phyloP scores from a whole-genome alignment of 2,888 invertebrate species.

The Acanthacorydalis orientalis region DNA sequence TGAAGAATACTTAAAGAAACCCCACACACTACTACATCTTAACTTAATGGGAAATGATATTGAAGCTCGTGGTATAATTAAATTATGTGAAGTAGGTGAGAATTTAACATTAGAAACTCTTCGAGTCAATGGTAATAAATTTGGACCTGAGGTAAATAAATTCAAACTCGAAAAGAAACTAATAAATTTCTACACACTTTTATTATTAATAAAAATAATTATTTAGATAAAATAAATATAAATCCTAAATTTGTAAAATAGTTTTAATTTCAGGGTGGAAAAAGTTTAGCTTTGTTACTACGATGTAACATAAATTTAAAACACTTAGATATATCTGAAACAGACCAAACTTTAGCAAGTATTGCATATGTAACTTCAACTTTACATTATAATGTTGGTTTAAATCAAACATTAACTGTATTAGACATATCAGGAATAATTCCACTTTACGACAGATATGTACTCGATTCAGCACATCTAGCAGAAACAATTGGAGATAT shows the following conservation, averaged over 20 bases:
- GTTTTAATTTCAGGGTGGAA: conserved; percentile 25
- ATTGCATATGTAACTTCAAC: conserved; percentile 24
- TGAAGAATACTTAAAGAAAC: conserved; percentile 25
- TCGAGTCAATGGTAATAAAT: conserved; percentile 38
- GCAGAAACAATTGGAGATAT: conserved; percentile 20
- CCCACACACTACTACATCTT: conserved; percentile 32
- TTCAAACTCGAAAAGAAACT: not conserved
- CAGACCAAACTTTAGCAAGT: conserved; percentile 35
- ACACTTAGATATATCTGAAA: conserved; percentile 37
- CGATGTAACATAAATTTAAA: conserved; percentile 28
- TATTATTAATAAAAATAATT: too few species aligned
- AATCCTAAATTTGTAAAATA: not conserved
- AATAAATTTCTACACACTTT: not conserved
- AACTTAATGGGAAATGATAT: conserved; percentile 40
- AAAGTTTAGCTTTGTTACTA: conserved; percentile 32
- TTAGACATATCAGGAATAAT: conserved; percentile 26
- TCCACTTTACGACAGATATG: conserved; percentile 16
- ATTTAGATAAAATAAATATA: too few species aligned
- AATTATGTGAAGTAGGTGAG: conserved; percentile 13
- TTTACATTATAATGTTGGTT: conserved; percentile 16
- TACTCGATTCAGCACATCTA: conserved; percentile 18
- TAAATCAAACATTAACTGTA: conserved; percentile 19
- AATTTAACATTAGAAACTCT: conserved; percentile 31
- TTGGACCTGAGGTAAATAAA: conserved; percentile 28
- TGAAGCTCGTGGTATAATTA: conserved; percentile 24